Evolutionary conservation across 1,140 invertebrate genomes (phyloP), one percentile per base, ranked within the genome.

Genomic region (Probaryconus sp.): DNA sequence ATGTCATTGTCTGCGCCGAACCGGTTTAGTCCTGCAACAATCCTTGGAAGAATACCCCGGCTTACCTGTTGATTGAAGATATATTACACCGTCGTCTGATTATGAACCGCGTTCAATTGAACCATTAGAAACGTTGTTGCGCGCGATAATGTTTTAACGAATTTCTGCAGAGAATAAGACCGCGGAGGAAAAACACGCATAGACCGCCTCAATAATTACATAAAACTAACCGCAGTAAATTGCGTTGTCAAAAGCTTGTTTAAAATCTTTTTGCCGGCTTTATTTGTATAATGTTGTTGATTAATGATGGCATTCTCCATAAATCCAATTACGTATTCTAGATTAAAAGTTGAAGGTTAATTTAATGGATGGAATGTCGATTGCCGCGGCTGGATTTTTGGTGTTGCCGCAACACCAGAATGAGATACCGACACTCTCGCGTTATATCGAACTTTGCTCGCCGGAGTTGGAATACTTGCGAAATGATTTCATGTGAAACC

Each of bases 11-110:
- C 37, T 40, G 7, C 40, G 5, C 11, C 28, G 33, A 65, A 74
- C 70, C 63, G 70, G 70, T 56, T 68, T 61, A 43, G 30, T 30
- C 26, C 35, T 42, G 17, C 20, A 50, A 20, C 37, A 51, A 72
- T 31, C 35, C 24, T 45, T 45, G 45, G 50, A 51, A 56, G 42
- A 63, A 56, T 50, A 64, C n/a, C n/a, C n/a, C n/a, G n/a, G n/a
- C n/a, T 51, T 56, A 65, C 58, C 64, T 68, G 64, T 58, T 68
- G 64, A 61, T 51, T 56, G 58, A 56, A 64, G 58, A 71, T 64
- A 50, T 53, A 56, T 56, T 67, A 55, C 40, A 9, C 47, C 20
- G n/a, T 43, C 37, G 17, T 26, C 20, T 28, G 55, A 60, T 69
- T 61, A 69, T 69, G 26, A 61, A 53, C 47, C 33, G 26, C 17